Evolutionary conservation across 1,140 invertebrate genomes (phyloP), one percentile per base, ranked within the genome.

Genomic region (Bombus polaris): DNA sequence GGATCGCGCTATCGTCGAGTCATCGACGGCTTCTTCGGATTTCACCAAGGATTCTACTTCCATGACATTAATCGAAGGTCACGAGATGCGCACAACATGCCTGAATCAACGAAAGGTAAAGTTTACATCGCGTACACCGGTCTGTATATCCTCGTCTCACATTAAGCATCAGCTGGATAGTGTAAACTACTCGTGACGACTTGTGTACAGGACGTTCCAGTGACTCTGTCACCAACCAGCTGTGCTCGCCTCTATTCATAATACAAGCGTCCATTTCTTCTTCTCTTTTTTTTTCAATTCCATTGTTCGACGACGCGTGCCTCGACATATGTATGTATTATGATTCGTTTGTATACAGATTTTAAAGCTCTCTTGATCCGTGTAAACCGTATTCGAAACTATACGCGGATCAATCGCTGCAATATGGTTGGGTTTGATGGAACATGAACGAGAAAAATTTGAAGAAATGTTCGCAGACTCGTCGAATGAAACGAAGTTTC

Each of bases 51-150:
- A 74, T 74, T 44, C 47, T 71, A 53, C 39, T 81, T 81, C 84
- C 79, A 68, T 53, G 78, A 74, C 78, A 81, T 68, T 74, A 47
- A 42, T 32, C 78, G 71, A 85, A 85, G 84, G 79, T 81, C 83
- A 37, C 4, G 35, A 66, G 68, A 53, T 25, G 44, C 53, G 72
- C 57, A 18, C 32, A 44, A 39, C 71, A 39, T 44, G 72, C 76
- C 77, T 86, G 88, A 86, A 82, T 83, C 84, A 70, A 76, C 84
- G 87, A 83, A 72, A 79, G 88, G 83, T 77, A 72, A 89, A 74
- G 88, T 72, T 86, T 76, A 79, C 83, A 81, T 72, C 65, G 75
- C 22, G 70, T 66, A 86, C 73, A 83, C 62, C 68, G 25, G 28
- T 44, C 35, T 42, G 66, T 62, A 68, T 81, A 75, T 80, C 66